These are phyloP conservation scores for Sphaerodactylus townsendi DNA, from an alignment of 2,113 vertebrate genomes.

Conservation along the genomic window DNA sequence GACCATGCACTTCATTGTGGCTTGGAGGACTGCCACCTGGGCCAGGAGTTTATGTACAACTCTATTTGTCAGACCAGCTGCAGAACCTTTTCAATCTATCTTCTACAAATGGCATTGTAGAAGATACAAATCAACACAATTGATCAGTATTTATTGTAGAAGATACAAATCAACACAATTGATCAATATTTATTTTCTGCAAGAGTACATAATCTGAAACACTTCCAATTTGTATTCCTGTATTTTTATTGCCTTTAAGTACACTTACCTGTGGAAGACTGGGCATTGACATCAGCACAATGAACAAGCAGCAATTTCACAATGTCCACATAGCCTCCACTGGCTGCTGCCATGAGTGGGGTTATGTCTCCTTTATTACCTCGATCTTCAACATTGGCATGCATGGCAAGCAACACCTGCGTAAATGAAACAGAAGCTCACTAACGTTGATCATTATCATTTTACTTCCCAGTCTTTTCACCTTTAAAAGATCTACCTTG, in stretches of 20 bases:
- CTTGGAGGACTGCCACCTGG: background rate
- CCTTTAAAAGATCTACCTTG: background rate
- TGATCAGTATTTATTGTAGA: background rate
- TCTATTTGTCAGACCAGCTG: too few relatives aligned
- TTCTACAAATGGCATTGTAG: background rate
- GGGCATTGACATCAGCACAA: slow-evolving; percentile 95
- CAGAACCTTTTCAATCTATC: background rate
- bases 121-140: background rate
- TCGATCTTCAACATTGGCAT: slow-evolving; percentile 96
- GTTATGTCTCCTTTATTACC: slow-evolving; percentile 99
- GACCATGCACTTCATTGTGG: too few relatives aligned
- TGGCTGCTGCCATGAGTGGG: slow-evolving; percentile 98
- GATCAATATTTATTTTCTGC: too few relatives aligned
- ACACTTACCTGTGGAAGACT: slow-evolving; percentile 92
- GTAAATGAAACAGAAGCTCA: slow-evolving; percentile 25
- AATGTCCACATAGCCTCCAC: slow-evolving; percentile 96
- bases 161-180: too few relatives aligned
- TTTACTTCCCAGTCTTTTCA: background rate
- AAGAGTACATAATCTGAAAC: background rate
- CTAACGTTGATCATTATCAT: slow-evolving; percentile 10
- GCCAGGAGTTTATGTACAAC: background rate
- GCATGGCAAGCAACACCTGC: slow-evolving; percentile 96
- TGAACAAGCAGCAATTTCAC: slow-evolving; percentile 97
- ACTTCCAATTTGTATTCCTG: background rate
- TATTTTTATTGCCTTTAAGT: background rate